Base-by-base conservation (phyloP, 64 coral and sea anemone species). In the Stylophora pistillata region DNA sequence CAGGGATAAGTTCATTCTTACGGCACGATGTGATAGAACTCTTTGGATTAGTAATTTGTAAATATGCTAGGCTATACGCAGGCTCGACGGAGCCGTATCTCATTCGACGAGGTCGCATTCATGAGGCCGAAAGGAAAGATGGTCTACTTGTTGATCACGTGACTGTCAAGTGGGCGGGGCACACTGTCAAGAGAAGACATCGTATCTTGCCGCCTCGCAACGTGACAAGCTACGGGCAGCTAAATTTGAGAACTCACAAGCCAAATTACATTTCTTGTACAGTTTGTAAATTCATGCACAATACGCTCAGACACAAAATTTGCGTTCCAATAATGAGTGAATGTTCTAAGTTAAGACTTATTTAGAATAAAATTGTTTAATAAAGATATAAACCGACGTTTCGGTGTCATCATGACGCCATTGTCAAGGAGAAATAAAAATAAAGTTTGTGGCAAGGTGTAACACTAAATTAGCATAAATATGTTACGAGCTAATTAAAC, bases 11-110 rank as follows among this genome's bases (percentile, higher is more conserved):
- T 55, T 30, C 72, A 15, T 71, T 86, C 81, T 57, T 96, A 55
- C 71, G 32, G 69, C 23, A 78, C 18, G 94, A 96, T 53, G 79
- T 96, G 9, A 74, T 53, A 23, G 92, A 92, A 30, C 31, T 96
- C 2, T 58, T 96, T 29, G 90, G 90, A 11, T 88, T 87, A 59
- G 25, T 96, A 29, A 88, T 96, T 54, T 96, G 90, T 57, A 92
- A 92, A 58, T 89, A 92, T 68, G 94, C 94, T 21, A 81, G 89
- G 7, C 78, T 86, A 27, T 96, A 85, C 88, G 90, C 74, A 89
- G 94, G 94, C 13, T 87, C 94, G 23, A 74, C 28, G 31, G 86
- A 96, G 47, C 88, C 94, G 27, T 88, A 92, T 47, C 74, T 92
- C 53, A 89, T 92, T 59, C 90, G 88, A 65, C 68, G 90, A 82